These are phyloP conservation scores for Stictonetta naevosa DNA, from an alignment of 2,113 vertebrate genomes.

Conservation along the genomic window DNA sequence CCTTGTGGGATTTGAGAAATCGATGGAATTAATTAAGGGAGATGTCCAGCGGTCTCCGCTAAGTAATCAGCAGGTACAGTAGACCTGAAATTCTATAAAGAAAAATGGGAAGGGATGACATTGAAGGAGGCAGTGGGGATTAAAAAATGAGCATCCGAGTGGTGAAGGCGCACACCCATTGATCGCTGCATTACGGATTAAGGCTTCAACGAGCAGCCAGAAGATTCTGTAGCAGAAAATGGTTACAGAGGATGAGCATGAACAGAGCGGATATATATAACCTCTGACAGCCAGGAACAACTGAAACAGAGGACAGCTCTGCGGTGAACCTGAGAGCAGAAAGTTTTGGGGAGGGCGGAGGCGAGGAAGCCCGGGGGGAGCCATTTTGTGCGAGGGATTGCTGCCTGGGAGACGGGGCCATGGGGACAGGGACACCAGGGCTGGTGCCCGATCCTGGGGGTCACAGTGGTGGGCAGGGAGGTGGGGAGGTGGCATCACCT, in stretches of 20 bases:
- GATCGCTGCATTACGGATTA: constrained; percentile 75
- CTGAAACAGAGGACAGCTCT: constrained; percentile 47
- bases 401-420: neutral
- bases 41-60: constrained; percentile 73
- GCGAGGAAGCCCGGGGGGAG: neutral
- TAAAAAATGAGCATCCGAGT: constrained; percentile 78
- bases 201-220: constrained; percentile 74
- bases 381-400: constrained; percentile 34
- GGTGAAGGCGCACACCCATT: constrained; percentile 72
- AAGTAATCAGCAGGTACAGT: constrained; percentile 81
- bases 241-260: constrained; percentile 68
- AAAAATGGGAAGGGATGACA: constrained; percentile 79
- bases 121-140: constrained; percentile 74
- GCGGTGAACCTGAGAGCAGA: constrained; percentile 42
- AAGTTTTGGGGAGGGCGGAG: neutral
- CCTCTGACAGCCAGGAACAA: constrained; percentile 66
- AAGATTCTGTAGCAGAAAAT: constrained; percentile 72
- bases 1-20: constrained; percentile 78
- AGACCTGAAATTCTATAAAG: constrained; percentile 80
- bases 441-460: rapidly evolving
- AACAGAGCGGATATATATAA: constrained; percentile 65
- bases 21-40: constrained; percentile 83
- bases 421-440: neutral
- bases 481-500: neutral
- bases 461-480: rapidly evolving